phyloP scores from a whole-genome alignment of 2,888 invertebrate species.

The Graphium colonna region DNA sequence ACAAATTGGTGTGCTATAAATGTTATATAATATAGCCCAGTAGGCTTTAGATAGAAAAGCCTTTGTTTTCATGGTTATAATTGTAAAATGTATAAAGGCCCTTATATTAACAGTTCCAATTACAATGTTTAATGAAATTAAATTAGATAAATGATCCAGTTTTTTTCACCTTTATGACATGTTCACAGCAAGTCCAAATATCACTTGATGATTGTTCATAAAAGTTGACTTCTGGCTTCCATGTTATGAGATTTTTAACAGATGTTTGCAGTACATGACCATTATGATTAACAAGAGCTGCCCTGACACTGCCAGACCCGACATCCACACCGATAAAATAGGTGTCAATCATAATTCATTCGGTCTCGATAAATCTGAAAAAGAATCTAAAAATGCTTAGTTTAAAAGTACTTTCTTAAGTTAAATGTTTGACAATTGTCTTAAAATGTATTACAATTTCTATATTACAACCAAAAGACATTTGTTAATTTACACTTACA shows the following conservation, averaged over 20 bases:
- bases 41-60: too few species aligned
- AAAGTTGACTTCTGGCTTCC: constrained; percentile 87
- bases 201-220: constrained; percentile 95
- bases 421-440: constrained; percentile 1
- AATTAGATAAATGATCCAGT: too few species aligned
- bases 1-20: too few species aligned
- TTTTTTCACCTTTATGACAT: constrained; percentile 91
- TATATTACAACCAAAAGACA: not conserved
- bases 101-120: too few species aligned
- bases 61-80: too few species aligned
- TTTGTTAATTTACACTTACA: not conserved
- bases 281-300: constrained; percentile 85
- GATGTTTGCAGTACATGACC: constrained; percentile 85
- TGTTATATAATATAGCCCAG: too few species aligned
- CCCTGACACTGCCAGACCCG: constrained; percentile 94
- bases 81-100: too few species aligned
- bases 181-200: constrained; percentile 89
- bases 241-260: constrained; percentile 85
- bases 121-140: too few species aligned
- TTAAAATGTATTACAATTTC: not conserved
- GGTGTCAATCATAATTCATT: constrained; percentile 32
- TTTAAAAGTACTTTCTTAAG: too few species aligned
- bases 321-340: constrained; percentile 95
- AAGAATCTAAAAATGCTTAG: too few species aligned
- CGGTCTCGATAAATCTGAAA: not conserved